Evolutionary conservation across 2,113 vertebrate species (phyloP).

Genomic region (Petaurus breviceps): DNA sequence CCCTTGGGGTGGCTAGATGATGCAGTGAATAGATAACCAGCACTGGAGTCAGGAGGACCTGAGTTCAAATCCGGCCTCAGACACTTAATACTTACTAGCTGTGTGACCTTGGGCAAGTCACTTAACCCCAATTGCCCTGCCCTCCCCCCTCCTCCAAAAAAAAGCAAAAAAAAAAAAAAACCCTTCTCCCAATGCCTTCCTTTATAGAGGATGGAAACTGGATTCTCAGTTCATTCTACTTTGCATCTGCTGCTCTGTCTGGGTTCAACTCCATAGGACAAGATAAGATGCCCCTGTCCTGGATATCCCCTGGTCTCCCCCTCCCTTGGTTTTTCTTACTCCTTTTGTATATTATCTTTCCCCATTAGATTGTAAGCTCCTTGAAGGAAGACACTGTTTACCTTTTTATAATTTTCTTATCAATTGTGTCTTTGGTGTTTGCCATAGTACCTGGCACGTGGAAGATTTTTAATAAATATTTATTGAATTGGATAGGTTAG

Average conservation of each 20-base stretch:
- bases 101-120: no score
- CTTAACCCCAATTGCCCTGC: no score
- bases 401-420: background rate
- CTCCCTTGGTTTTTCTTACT: background rate
- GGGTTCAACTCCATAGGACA: background rate
- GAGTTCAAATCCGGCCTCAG: no score
- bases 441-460: background rate
- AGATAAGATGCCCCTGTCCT: background rate
- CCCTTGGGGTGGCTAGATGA: no score
- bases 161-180: no score
- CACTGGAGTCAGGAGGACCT: no score
- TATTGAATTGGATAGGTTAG: background rate
- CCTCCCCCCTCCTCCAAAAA: no score
- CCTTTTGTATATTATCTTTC: background rate
- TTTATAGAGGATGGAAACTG: background rate
- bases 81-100: no score
- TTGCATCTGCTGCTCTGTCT: background rate
- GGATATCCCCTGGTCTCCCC: background rate
- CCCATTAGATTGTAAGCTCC: background rate
- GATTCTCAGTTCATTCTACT: background rate
- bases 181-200: background rate
- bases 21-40: no score
- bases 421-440: background rate
- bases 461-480: background rate
- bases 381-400: background rate